A percentile compares a stretch with the other conserved stretches of the same genome.
Evolutionary conservation across 2,888 invertebrate genomes (phyloP).

Genomic region (Papilio demoleus): DNA sequence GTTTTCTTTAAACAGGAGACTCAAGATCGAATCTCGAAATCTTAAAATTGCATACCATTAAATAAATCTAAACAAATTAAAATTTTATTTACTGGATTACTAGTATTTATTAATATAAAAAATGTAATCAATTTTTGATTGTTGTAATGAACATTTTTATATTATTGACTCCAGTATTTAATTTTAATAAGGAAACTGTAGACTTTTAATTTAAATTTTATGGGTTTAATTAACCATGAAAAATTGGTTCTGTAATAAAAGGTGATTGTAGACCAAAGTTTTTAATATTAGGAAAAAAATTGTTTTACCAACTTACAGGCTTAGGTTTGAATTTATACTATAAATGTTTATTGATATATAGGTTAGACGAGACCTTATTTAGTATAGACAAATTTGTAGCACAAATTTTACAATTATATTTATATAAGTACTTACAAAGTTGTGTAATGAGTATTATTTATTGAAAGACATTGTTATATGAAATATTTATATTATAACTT

Average conservation of each 20-base stretch:
- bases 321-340: neutral
- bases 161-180: too few relatives aligned
- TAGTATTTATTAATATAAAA: too few relatives aligned
- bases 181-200: neutral
- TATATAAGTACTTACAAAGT: constrained; percentile 8
- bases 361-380: neutral
- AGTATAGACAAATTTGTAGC: constrained; percentile 3
- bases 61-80: neutral
- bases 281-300: constrained; percentile 9
- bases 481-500: constrained; percentile 25
- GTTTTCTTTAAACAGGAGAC: neutral
- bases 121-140: too few relatives aligned
- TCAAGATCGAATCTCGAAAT: neutral
- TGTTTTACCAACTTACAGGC: neutral
- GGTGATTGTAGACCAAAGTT: constrained; percentile 20
- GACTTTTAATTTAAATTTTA: neutral
- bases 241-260: constrained; percentile 3
- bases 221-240: neutral
- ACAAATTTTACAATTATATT: constrained; percentile 21
- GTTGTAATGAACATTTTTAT: too few relatives aligned
- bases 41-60: neutral
- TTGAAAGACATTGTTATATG: constrained; percentile 14
- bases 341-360: neutral
- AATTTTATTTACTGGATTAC: neutral
- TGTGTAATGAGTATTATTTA: constrained; percentile 17